Percentiles rank a stretch among this genome's conserved stretches.
Conservation (phyloP, 2,888 invertebrate species). For the Camponotus fellah region DNA sequence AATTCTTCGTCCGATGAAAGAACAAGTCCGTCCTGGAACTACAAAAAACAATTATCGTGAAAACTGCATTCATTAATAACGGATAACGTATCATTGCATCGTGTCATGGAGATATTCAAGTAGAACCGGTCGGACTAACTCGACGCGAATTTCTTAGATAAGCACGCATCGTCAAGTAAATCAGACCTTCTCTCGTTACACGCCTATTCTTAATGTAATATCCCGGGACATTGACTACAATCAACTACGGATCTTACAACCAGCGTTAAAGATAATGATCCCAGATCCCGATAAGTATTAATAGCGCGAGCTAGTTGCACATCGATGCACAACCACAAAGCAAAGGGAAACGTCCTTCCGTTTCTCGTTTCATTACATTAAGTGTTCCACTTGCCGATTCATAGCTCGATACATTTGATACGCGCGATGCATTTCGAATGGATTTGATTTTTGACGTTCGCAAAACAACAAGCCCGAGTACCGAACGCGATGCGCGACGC, state of each 20-base stretch:
- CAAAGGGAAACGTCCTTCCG: constrained; percentile 26
- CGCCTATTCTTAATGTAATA: constrained; percentile 65
- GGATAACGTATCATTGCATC: constrained; percentile 73
- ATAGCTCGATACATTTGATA: constrained; percentile 45
- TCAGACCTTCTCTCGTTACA: constrained; percentile 63
- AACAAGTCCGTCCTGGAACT: constrained; percentile 67
- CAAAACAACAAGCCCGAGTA: constrained; percentile 45
- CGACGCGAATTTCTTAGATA: constrained; percentile 72
- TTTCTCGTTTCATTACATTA: constrained; percentile 55
- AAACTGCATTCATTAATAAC: constrained; percentile 75
- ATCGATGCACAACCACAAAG: constrained; percentile 42
- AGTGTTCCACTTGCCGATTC: constrained; percentile 47
- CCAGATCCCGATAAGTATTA: constrained; percentile 51
- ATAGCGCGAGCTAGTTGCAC: constrained; percentile 49
- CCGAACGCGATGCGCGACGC: constrained; percentile 37
- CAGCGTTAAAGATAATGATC: constrained; percentile 63
- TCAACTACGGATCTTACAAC: constrained; percentile 63
- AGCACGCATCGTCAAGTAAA: constrained; percentile 68
- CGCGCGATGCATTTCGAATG: constrained; percentile 47
- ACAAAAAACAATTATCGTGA: constrained; percentile 70
- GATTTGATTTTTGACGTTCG: constrained; percentile 41
- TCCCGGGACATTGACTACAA: constrained; percentile 66
- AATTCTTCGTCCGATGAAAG: constrained; percentile 50
- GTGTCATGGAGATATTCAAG: constrained; percentile 67
- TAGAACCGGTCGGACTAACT: constrained; percentile 71